Evolutionary conservation across 2,888 invertebrate species (phyloP), one percentile per base, ranked within the genome.

Genomic region (Drosophila imparisetae): DNA sequence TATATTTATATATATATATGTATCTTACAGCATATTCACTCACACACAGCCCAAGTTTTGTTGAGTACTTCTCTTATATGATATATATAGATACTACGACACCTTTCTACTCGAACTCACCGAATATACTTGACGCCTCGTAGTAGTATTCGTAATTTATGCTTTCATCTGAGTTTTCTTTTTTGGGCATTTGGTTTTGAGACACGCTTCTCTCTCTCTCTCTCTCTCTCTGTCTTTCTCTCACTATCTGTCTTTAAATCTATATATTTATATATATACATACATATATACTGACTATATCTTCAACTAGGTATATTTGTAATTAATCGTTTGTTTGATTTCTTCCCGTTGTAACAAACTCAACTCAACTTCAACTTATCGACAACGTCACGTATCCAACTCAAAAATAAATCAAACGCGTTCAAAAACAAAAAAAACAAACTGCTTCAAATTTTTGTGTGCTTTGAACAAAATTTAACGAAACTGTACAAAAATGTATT

Each of bases 301-400:
- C 67, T 71, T 61, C 50, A 66, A 59, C 70, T 83, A 80, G 73
- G 81, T 81, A 83, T 79, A 86, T 81, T 81, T 84, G 78, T 86
- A 82, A 81, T 84, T 89, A 87, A 89, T 87, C 72, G 73, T 86
- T 86, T 87, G 67, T 87, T 89, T 88, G 76, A 86, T 89, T 88
- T 89, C 86, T 89, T 88, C 82, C 83, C 85, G 75, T 88, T 86
- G 80, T 82, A 69, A 78, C 83, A 68, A 83, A 76, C 75, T 78
- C 78, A 78, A 78, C 85, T 81, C 82, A 73, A 82, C 85, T 75
- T 84, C 78, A 83, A 88, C 86, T 81, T 81, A 74, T 83, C 81
- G 68, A 70, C 85, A 78, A 86, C 80, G 78, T 73, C 60, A 68
- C 74, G 73, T 70, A 65, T 75, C 65, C 76, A 52, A 68, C 66